Conservation (phyloP, 2,113 vertebrate species). For the Heterochromis multidens region DNA sequence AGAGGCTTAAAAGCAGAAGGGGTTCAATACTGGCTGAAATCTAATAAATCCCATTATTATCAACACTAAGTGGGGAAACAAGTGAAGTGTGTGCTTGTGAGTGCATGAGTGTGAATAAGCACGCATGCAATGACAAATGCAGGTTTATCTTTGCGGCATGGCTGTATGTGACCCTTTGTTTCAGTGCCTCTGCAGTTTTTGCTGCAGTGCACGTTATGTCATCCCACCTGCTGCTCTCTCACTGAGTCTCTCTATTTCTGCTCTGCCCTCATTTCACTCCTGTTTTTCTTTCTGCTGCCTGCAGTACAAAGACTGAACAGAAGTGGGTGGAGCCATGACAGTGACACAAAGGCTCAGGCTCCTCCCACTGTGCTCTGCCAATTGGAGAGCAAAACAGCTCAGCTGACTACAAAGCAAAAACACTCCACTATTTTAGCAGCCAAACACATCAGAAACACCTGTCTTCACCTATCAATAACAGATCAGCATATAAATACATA, state of each 20-base stretch:
- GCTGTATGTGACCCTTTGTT: constrained; percentile 60
- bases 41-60: neutral
- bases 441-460: neutral
- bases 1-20: constrained; percentile 1
- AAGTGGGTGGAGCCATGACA: constrained; percentile 37
- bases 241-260: constrained; percentile 47
- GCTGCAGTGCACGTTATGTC: constrained; percentile 78
- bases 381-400: constrained; percentile 25
- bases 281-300: constrained; percentile 51
- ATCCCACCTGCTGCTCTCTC: constrained; percentile 73
- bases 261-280: constrained; percentile 38
- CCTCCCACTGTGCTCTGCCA: constrained; percentile 46
- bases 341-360: constrained; percentile 45
- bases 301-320: constrained; percentile 51
- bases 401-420: constrained; percentile 11
- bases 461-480: neutral
- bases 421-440: neutral
- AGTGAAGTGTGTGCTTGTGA: neutral
- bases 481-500: neutral
- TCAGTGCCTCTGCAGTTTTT: constrained; percentile 68
- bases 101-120: neutral
- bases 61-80: neutral
- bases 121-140: neutral
- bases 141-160: neutral
- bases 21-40: neutral